Conservation (phyloP, 2,113 vertebrate genomes). For the Ameiurus melas region DNA sequence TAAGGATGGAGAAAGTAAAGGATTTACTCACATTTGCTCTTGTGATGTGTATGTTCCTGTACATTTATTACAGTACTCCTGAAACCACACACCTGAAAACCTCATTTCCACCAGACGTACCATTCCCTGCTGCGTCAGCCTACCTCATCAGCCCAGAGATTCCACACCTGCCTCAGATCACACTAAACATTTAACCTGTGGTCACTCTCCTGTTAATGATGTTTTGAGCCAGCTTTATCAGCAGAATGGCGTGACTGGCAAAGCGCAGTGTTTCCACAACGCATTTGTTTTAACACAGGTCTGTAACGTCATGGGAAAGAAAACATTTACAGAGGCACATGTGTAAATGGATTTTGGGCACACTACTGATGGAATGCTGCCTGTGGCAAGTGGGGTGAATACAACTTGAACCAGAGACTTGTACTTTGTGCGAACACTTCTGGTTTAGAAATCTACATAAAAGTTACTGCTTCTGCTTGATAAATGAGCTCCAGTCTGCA, state of each 20-base stretch:
- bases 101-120: constrained; percentile 37
- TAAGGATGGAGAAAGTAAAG: background rate
- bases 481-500: background rate
- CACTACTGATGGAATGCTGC: background rate
- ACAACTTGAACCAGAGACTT: background rate
- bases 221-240: background rate
- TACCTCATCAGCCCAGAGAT: constrained; percentile 44
- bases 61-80: constrained; percentile 14
- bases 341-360: background rate
- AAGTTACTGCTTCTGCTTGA: background rate
- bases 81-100: constrained; percentile 19
- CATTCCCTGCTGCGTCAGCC: constrained; percentile 17
- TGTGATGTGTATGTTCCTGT: background rate
- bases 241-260: background rate
- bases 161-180: background rate
- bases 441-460: background rate
- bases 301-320: background rate
- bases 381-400: background rate
- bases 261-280: background rate
- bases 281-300: background rate
- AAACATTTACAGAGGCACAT: background rate
- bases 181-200: background rate
- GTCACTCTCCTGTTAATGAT: background rate
- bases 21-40: background rate
- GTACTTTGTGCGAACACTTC: background rate